Conservation (phyloP, 2,888 invertebrate genomes). For the Dolichopus griseipennis region DNA sequence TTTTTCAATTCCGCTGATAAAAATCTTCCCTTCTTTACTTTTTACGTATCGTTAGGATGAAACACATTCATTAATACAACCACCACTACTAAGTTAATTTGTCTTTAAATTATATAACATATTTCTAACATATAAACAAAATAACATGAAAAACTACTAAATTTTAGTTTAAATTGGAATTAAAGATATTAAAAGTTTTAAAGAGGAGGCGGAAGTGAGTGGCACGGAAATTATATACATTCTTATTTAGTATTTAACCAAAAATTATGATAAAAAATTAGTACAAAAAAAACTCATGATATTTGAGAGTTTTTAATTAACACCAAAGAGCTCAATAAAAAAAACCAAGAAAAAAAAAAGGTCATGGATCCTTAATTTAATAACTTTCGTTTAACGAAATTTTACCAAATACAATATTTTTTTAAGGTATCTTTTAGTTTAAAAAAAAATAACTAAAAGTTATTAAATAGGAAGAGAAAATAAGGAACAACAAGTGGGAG, state of each 20-base stretch:
- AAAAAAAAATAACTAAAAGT: no score
- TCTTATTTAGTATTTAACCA: background rate
- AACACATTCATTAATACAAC: background rate
- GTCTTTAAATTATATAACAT: background rate
- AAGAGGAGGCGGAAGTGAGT: conserved; percentile 1
- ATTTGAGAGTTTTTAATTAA: background rate
- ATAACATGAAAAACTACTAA: background rate
- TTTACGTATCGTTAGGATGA: background rate
- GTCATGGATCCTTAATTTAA: conserved; percentile 2
- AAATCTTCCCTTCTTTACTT: background rate
- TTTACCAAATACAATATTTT: background rate
- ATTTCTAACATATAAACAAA: no score
- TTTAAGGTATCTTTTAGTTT: no score
- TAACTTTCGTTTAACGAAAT: background rate
- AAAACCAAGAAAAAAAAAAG: background rate
- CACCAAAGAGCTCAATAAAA: background rate
- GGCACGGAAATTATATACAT: conserved; percentile 1
- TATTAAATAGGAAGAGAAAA: no score
- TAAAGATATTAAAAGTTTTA: background rate
- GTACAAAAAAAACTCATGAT: no score
- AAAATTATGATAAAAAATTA: background rate
- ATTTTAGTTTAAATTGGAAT: background rate
- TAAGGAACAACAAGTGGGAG: no score
- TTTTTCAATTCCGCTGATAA: background rate
- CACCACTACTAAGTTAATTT: background rate